phyloP scores from a whole-genome alignment of 2,113 vertebrate species.

The Sceloporus undulatus region DNA sequence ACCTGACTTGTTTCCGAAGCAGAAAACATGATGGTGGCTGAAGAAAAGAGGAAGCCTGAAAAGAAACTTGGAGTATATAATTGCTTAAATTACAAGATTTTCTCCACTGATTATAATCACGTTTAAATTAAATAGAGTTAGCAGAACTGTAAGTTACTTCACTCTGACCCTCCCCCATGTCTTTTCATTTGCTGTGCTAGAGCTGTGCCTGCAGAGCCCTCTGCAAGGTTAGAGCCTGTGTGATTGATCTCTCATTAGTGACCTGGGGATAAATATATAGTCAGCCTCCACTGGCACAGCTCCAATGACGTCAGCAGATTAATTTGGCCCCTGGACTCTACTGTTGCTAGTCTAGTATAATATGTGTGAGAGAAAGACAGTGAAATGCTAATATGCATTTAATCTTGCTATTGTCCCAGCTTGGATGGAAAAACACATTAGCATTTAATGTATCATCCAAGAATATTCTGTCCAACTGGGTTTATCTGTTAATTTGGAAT shows the following conservation, averaged over 20 bases:
- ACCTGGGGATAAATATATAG: conserved; percentile 57
- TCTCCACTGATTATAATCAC: conserved; percentile 74
- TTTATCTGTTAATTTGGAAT: neutral
- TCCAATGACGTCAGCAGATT: conserved; percentile 57
- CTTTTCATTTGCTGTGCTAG: conserved; percentile 39
- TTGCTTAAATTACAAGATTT: conserved; percentile 75
- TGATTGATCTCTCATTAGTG: conserved; percentile 56
- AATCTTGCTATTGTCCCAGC: conserved; percentile 14
- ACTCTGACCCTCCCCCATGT: neutral
- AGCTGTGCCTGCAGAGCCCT: conserved; percentile 25
- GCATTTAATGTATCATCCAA: neutral
- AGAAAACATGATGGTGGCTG: conserved; percentile 67
- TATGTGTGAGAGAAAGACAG: conserved; percentile 11
- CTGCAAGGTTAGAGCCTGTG: conserved; percentile 49
- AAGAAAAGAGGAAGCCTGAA: conserved; percentile 65
- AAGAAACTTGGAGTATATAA: conserved; percentile 72
- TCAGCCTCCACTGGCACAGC: conserved; percentile 27
- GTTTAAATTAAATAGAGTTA: conserved; percentile 74
- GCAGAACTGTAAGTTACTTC: conserved; percentile 46
- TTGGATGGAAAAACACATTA: neutral
- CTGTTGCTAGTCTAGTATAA: neutral
- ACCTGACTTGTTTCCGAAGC: conserved; percentile 61
- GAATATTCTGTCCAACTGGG: neutral
- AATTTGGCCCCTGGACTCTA: conserved; percentile 40
- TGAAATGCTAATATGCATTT: conserved; percentile 28